Base-by-base conservation (phyloP, 2,888 invertebrate genomes). In the Tetragnatha montana region DNA sequence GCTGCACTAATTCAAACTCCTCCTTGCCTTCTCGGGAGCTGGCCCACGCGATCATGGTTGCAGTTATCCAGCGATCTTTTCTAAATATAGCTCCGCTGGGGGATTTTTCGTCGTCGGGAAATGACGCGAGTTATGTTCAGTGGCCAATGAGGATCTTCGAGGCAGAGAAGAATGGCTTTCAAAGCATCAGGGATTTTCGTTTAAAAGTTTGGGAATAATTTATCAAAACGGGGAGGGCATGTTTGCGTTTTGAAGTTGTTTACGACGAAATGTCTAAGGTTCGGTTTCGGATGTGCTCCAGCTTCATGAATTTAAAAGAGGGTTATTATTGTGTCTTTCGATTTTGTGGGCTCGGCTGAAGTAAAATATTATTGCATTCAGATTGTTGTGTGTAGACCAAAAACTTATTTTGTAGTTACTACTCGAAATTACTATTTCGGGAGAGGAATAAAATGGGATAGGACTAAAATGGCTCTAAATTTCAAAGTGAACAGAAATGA, bases 81-180 rank as follows among this genome's bases (percentile, higher is more conserved):
- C 76, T 50, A 76, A 76, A 76, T 50, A 76, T 76, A 76, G 76
- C 35, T 10, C 49, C 76, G 10, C 76, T 50, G 6, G 76, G 35
- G 76, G 50, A 76, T 76, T 19, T 76, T 50, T 50, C 8, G 10
- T 10, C 76, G 10, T 10, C 76, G 10, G 76, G 19, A 50, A 50
- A 74, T 74, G 74, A 17, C 3, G 74, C 35, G 35, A 47, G 50
- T 50, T 7, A 60, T 60, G 60, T 60, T 60, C 60, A 17, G 17
- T 17, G 17, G 60, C 60, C 60, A 60, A 76, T n/a, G 50, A 50
- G 21, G 50, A 76, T 50, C 21, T 12, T n/a, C n/a, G 17, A 75
- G 35, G 14, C 47, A 10, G n/a, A 50, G 76, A 49, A 50, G 50
- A 50, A 19, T 60, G 60, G 12, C 10, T 12, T 60, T 60, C 12